Conservation (phyloP, 2,888 invertebrate species). For the Harpalus rubripes region DNA sequence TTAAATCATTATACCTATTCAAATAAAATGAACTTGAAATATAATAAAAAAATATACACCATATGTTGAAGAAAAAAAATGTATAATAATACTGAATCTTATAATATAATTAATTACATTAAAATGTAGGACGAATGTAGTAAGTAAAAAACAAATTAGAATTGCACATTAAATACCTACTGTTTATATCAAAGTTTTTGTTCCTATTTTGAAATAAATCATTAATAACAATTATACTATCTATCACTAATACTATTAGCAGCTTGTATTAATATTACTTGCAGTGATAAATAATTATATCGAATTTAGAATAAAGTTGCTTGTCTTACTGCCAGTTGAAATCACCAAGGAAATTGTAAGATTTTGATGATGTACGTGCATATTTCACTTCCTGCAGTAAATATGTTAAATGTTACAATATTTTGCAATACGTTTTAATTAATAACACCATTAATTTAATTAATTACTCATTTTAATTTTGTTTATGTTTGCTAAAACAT, state of each 20-base stretch:
- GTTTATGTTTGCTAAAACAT: constrained; percentile 10
- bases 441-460: constrained; percentile 35
- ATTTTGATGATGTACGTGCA: background rate
- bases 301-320: background rate
- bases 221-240: constrained; percentile 35
- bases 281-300: constrained; percentile 5
- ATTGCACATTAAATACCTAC: too few species aligned
- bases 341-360: constrained; percentile 4
- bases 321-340: constrained; percentile 8
- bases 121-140: background rate
- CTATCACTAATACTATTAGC: constrained; percentile 4
- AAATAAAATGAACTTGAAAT: background rate
- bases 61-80: background rate
- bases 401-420: background rate
- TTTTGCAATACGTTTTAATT: constrained; percentile 29
- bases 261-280: background rate
- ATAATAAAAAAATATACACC: background rate
- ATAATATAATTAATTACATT: background rate
- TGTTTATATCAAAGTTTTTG: background rate
- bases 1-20: constrained; percentile 3
- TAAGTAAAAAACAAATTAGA: too few species aligned
- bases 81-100: background rate
- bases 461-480: constrained; percentile 31
- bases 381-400: constrained; percentile 21
- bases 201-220: constrained; percentile 17